Evolutionary conservation across 2,888 invertebrate species (phyloP).

Genomic region (Megastigmus dorsalis): DNA sequence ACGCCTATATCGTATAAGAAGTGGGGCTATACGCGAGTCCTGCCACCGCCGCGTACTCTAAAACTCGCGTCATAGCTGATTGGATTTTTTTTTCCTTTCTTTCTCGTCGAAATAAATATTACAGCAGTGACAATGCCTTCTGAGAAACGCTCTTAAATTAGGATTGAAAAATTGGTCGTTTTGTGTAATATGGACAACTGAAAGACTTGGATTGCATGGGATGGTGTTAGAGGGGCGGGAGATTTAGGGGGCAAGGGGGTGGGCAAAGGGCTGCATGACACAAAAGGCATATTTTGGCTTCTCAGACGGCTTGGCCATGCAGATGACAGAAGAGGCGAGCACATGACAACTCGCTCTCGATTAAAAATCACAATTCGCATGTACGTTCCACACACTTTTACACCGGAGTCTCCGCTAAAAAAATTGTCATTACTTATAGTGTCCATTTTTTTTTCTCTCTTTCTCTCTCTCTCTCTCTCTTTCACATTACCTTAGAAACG

Average conservation of each 20-base stretch:
- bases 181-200: conserved; percentile 17
- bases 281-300: conserved; percentile 11
- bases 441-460: too few species aligned
- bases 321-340: conserved; percentile 14
- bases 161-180: conserved; percentile 24
- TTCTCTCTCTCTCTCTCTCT: too few species aligned
- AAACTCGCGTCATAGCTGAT: too few species aligned
- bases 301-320: conserved; percentile 23
- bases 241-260: too few species aligned
- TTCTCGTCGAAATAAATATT: conserved; percentile 13
- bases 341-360: conserved; percentile 30
- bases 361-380: conserved; percentile 30
- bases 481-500: conserved; percentile 52
- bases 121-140: neutral
- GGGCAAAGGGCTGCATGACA: conserved; percentile 21
- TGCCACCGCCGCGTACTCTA: too few species aligned
- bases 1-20: conserved; percentile 57
- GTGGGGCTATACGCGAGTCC: neutral
- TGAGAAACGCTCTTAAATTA: conserved; percentile 10
- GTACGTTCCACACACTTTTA: conserved; percentile 23
- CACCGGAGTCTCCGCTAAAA: neutral
- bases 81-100: neutral
- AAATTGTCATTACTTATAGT: too few species aligned
- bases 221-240: too few species aligned
- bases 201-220: conserved; percentile 7